These are phyloP conservation scores for Bujurquina vittata DNA, from an alignment of 2,113 vertebrate genomes.

Conservation along the genomic window DNA sequence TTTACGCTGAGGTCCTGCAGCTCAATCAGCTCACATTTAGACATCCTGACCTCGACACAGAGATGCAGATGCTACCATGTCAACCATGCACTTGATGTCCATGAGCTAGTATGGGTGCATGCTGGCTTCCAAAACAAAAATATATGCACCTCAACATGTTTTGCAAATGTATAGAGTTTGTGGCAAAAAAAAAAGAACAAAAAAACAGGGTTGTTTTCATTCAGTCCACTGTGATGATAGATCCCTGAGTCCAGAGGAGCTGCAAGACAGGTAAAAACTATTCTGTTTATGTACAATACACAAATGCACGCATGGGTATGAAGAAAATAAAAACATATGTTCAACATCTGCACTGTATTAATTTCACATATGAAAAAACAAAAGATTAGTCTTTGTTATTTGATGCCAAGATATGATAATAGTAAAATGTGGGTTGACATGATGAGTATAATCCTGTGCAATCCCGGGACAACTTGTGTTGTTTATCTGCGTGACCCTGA, in stretches of 20 bases:
- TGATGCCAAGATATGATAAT: conserved; percentile 49
- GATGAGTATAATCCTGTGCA: conserved; percentile 49
- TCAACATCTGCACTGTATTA: not conserved
- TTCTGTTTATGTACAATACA: not conserved
- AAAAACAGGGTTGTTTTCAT: not conserved
- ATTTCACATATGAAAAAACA: conserved; percentile 34
- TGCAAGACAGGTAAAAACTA: conserved; percentile 29
- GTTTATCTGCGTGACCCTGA: not conserved
- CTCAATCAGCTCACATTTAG: conserved; percentile 84
- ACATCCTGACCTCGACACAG: conserved; percentile 64
- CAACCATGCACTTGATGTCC: conserved; percentile 25
- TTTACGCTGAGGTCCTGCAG: conserved; percentile 79
- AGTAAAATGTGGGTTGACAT: conserved; percentile 59
- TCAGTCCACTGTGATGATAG: not conserved
- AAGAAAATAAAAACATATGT: not conserved
- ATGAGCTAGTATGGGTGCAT: not conserved
- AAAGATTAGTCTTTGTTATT: conserved; percentile 51
- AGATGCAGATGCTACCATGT: conserved; percentile 42
- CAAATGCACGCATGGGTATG: not conserved
- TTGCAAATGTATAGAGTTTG: not conserved
- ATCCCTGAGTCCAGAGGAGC: not conserved
- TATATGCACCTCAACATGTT: conserved; percentile 5
- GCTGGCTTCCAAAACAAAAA: not conserved
- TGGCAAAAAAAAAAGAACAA: not conserved
- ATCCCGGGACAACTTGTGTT: conserved; percentile 6